Percentiles rank a stretch among this genome's conserved stretches.
Conservation (phyloP, 2,797 vertebrate genomes). For the Sebastes vulpes region DNA sequence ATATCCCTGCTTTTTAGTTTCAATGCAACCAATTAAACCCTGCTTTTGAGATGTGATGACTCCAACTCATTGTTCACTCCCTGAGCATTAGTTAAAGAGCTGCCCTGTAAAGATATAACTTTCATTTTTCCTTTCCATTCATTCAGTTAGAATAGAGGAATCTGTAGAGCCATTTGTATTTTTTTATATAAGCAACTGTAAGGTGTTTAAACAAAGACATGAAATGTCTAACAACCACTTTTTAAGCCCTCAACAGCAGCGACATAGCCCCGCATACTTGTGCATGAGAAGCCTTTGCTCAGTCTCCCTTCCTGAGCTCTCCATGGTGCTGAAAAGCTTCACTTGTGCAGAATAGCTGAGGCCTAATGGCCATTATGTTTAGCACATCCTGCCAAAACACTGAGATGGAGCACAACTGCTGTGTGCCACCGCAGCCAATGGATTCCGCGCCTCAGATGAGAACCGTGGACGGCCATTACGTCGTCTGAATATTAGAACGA, state of each 20-base stretch:
- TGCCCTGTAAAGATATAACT: neutral
- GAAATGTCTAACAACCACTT: neutral
- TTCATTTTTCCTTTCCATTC: neutral
- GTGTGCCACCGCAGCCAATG: constrained; percentile 55
- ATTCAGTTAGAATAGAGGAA: neutral
- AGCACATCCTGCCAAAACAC: constrained; percentile 63
- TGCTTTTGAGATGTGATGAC: constrained; percentile 27
- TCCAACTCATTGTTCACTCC: constrained; percentile 18
- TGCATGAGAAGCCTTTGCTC: neutral
- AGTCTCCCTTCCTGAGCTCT: constrained; percentile 73
- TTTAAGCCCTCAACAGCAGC: neutral
- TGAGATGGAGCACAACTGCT: constrained; percentile 62
- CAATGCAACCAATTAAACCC: constrained; percentile 42
- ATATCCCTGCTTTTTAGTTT: constrained; percentile 16
- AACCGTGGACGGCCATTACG: constrained; percentile 24
- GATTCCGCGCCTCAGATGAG: constrained; percentile 66
- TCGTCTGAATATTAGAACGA: constrained; percentile 66
- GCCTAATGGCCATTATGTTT: constrained; percentile 48
- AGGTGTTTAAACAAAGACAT: neutral
- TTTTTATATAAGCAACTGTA: neutral
- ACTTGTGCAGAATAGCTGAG: constrained; percentile 68
- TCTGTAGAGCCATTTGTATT: neutral
- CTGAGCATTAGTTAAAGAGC: constrained; percentile 13
- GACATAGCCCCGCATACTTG: neutral
- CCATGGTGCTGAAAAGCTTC: constrained; percentile 86